Evolutionary conservation across 2,888 invertebrate genomes (phyloP), one percentile per base, ranked within the genome.

Genomic region (Phyllotreta cruciferae): DNA sequence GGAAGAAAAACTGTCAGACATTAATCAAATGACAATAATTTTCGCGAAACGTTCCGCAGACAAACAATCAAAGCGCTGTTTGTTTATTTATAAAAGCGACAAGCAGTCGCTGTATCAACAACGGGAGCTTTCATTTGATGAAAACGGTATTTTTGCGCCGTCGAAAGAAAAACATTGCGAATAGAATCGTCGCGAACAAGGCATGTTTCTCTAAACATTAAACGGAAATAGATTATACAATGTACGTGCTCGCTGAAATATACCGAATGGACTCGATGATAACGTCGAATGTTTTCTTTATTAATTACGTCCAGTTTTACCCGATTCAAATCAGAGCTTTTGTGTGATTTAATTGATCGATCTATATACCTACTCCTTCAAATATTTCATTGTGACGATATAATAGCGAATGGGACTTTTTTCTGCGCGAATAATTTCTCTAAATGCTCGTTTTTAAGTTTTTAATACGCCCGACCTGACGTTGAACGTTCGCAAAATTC

Each of bases 31-130:
- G 41, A n/a, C 41, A 41, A 41, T 41, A 44, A 44, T 11, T 14
- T 47, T 47, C 47, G 34, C 34, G 34, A 54, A 54, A 41, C 34
- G 41, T n/a, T 54, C 39, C 24, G 13, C 34, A 11, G 47, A 8
- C 35, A 49, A 55, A 61, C 55, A 61, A 42, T 61, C 39, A 39
- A 36, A 37, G 42, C 9, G 36, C 34, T 38, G 49, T 50, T 41
- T 50, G 44, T 62, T 62, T 55, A 55, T 62, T 62, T 62, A 50
- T 62, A 44, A 56, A 37, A 24, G 24, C 44, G 37, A 37, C 36
- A 44, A 39, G 44, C 53, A 52, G 50, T 57, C 44, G 37, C 39
- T 41, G 57, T 38, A 53, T 57, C 52, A 57, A 57, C 62, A 49
- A 63, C 35, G 45, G 24, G 42, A 42, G 38, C 34, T 34, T 41